Conservation (phyloP, 2,888 invertebrate species). For the Watsonalla cultraria region DNA sequence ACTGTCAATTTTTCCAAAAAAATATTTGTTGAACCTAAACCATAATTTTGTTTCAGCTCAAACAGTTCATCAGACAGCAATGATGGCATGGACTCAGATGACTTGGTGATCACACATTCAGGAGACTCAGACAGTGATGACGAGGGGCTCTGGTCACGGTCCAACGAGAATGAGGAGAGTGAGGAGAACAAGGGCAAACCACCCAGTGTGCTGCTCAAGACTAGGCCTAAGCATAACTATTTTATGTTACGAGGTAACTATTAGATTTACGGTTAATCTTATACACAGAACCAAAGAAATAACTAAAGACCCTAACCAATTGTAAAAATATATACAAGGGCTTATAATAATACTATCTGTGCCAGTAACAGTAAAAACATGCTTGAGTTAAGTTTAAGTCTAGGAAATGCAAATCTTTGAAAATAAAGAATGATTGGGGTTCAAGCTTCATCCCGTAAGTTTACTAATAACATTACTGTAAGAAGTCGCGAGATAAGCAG, state of each 20-base stretch:
- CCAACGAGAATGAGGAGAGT: constrained; percentile 19
- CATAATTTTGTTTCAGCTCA: constrained; percentile 9
- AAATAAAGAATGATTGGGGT: no score
- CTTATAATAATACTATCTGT: no score
- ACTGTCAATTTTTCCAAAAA: no score
- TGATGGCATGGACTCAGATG: constrained; percentile 36
- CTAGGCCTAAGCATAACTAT: constrained; percentile 84
- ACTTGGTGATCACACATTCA: constrained; percentile 28
- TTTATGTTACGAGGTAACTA: constrained; percentile 71
- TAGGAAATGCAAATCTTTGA: no score
- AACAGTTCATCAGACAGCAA: constrained; percentile 29
- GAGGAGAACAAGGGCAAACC: constrained; percentile 46
- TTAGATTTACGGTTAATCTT: background rate
- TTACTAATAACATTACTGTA: no score
- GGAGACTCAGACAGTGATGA: constrained; percentile 53
- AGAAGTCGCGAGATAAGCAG: no score
- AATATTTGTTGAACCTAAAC: background rate
- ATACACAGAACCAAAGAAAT: no score
- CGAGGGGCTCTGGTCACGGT: constrained; percentile 26
- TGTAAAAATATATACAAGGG: no score
- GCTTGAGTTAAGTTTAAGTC: no score
- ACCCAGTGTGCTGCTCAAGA: constrained; percentile 74
- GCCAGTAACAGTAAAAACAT: no score
- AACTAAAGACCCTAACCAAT: no score
- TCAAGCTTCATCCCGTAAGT: no score